These are phyloP conservation scores for Ostrea denselamellosa DNA, from an alignment of 1,140 invertebrate species.

Conservation along the genomic window DNA sequence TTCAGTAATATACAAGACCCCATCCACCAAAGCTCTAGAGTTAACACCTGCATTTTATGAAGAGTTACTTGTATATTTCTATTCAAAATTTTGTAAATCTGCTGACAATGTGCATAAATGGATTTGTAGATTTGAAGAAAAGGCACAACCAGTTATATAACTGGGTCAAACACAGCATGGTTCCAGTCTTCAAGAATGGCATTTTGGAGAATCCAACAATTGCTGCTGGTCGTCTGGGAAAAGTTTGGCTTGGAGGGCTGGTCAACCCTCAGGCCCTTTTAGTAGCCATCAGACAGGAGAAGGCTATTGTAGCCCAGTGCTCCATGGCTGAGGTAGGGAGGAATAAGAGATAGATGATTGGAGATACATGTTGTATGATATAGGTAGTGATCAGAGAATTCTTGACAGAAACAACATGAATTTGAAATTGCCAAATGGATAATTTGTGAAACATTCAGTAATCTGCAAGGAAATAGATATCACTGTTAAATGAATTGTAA, in stretches of 20 bases:
- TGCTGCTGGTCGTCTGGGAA: constrained; percentile 68
- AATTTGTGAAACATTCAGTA: no score
- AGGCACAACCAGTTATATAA: constrained; percentile 70
- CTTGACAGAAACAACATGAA: no score
- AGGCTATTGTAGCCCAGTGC: constrained; percentile 69
- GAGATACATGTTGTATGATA: not conserved
- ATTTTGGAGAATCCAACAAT: constrained; percentile 64
- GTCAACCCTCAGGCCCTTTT: constrained; percentile 75
- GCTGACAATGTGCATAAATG: not conserved
- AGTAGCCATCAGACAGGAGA: constrained; percentile 74
- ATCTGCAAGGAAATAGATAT: no score
- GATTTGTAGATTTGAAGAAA: constrained; percentile 70
- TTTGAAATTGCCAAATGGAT: no score
- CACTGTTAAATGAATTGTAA: no score
- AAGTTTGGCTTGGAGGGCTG: constrained; percentile 76
- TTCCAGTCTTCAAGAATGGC: constrained; percentile 69
- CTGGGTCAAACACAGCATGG: constrained; percentile 74
- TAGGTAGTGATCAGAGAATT: not conserved
- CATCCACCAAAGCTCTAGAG: no score
- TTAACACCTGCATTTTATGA: no score
- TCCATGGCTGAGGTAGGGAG: constrained; percentile 66
- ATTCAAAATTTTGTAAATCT: no score
- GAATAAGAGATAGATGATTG: not conserved
- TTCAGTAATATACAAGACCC: no score
- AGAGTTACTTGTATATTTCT: no score